Evolutionary conservation across 2,888 invertebrate genomes (phyloP).

Genomic region (Trissonchulus latispiculum): DNA sequence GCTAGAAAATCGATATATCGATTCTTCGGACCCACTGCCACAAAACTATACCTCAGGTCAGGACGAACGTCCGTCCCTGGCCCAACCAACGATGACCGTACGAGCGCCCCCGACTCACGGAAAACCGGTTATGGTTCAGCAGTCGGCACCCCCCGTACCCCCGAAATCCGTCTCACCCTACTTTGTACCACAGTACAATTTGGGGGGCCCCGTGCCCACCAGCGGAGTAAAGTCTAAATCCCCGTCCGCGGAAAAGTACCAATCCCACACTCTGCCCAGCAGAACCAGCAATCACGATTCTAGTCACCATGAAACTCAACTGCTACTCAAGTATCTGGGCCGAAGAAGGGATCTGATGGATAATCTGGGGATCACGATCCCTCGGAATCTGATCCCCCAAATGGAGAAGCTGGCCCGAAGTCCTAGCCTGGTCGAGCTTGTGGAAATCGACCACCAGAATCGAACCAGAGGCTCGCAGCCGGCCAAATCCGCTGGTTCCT

Average conservation of each 20-base stretch:
- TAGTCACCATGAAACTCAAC: background rate
- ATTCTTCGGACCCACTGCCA: background rate
- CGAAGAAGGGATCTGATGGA: background rate
- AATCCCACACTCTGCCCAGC: background rate
- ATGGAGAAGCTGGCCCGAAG: background rate
- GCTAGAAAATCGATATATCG: background rate
- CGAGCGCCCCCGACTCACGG: background rate
- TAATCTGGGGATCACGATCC: background rate
- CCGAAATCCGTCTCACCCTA: background rate
- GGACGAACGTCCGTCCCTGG: background rate
- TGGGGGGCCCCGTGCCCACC: background rate
- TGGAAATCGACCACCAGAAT: background rate
- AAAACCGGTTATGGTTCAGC: background rate
- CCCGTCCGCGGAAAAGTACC: background rate
- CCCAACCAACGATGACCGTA: background rate
- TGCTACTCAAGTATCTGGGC: background rate
- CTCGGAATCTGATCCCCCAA: background rate
- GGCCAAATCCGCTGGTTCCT: background rate
- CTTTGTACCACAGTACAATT: background rate
- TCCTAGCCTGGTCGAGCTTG: background rate
- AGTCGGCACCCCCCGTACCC: background rate
- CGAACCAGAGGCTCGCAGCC: background rate
- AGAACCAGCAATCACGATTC: background rate
- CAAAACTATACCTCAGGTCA: background rate
- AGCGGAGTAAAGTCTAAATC: background rate